Evolutionary conservation across 2,797 vertebrate species (phyloP), one percentile per base, ranked within the genome.

Genomic region (Presbytis comata): DNA sequence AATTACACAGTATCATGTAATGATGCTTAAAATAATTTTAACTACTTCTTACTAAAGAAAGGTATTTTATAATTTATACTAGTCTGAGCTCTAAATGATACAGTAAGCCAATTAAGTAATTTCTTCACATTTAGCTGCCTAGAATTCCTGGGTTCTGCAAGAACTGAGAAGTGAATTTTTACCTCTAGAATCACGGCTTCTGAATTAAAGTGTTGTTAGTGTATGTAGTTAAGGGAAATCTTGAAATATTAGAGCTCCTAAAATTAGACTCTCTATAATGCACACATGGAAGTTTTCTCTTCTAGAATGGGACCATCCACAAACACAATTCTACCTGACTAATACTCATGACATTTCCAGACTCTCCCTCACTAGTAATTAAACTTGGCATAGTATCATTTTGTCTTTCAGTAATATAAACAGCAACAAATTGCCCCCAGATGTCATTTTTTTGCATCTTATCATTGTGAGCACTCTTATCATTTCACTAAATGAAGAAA

Each of bases 91-190:
- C 33, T 89, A 48, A 82, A 75, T 94, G 46, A 93, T 28, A 89
- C 1, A 50, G 55, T 80, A 96, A 78, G 14, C 5, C 55, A 94
- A 64, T 24, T 80, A 67, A 89, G 8, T 76, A n/a, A 95, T 89
- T 95, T 92, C 4, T 78, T 91, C 48, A 86, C 8, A 80, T 74
- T 80, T 86, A 70, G 39, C 86, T 67, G 30, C 2, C 22, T 89
- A 88, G 72, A 96, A 90, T 92, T 87, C 30, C 61, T 80, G 1
- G 22, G 57, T 86, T 97, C 80, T 96, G 92, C 48, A 93, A 80
- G 44, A 96, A 92, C 0, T 70, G 44, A 95, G 82, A 96, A 92
- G 6, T 78, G 55, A 84, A 59, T 53, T 4, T 41, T 74, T 84
- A 92, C 70, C 39, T 84, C 16, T 44, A 89, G 33, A 95, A 96